phyloP scores from a whole-genome alignment of 2,113 vertebrate genomes.

The Microtus ochrogaster region DNA sequence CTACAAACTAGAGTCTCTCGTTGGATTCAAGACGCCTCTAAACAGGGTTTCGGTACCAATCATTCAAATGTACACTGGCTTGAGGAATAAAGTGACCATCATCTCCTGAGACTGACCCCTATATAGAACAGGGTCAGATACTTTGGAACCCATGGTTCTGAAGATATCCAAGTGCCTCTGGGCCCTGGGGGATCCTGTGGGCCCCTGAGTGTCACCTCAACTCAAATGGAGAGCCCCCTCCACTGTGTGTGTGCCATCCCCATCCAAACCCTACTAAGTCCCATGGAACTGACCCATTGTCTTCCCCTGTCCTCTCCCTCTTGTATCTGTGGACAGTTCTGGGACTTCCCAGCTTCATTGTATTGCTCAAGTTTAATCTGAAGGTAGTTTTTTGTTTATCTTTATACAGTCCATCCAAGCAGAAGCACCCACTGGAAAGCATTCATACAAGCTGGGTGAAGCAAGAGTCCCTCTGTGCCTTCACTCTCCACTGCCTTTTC shows the following conservation, averaged over 20 bases:
- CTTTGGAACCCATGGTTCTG: not conserved
- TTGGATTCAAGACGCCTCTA: not conserved
- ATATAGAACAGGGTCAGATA: not conserved
- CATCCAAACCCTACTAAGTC: not conserved
- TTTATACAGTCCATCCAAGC: not conserved
- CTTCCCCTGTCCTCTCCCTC: not conserved
- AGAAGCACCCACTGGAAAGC: not conserved
- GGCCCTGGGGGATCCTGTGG: not conserved
- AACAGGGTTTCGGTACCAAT: not conserved
- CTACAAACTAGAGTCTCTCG: not conserved
- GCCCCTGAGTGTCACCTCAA: too few species aligned
- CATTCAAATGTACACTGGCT: not conserved
- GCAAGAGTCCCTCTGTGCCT: too few species aligned
- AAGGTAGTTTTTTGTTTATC: not conserved
- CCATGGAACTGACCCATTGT: not conserved
- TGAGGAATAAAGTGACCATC: too few species aligned
- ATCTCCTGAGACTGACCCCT: accelerated
- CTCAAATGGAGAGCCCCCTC: not conserved
- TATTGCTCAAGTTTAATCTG: not conserved
- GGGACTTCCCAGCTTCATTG: not conserved
- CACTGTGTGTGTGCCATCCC: too few species aligned
- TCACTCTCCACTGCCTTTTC: not conserved
- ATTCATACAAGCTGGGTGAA: not conserved
- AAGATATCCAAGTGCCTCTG: not conserved
- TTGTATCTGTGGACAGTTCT: not conserved